Evolutionary conservation across 1,140 invertebrate species (phyloP).

Genomic region (Tetranychus urticae): DNA sequence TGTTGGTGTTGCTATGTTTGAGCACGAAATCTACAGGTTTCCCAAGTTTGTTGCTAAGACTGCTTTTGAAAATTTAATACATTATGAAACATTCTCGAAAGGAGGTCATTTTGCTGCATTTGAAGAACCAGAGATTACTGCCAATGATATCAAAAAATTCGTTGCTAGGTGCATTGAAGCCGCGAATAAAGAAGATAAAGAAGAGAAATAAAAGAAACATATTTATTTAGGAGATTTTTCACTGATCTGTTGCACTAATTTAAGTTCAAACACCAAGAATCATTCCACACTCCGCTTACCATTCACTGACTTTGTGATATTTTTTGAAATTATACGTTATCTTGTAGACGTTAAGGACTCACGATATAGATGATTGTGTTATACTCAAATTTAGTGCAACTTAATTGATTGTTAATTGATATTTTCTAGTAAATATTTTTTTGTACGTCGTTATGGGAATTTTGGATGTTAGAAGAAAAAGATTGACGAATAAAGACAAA

Average conservation of each 20-base stretch:
- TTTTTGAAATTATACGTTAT: too few species aligned
- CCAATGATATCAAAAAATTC: conserved; percentile 5
- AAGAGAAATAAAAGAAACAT: too few species aligned
- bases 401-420: neutral
- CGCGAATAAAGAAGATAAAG: too few species aligned
- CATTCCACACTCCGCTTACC: too few species aligned
- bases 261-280: too few species aligned
- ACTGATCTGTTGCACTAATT: too few species aligned
- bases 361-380: too few species aligned
- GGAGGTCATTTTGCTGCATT: conserved; percentile 70
- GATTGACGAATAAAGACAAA: neutral
- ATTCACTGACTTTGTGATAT: too few species aligned
- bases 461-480: neutral
- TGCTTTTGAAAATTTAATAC: conserved; percentile 16
- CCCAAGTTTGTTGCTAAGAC: conserved; percentile 11
- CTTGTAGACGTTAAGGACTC: too few species aligned
- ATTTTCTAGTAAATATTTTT: neutral
- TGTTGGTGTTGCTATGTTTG: conserved; percentile 19
- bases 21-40: conserved; percentile 18
- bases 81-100: conserved; percentile 15
- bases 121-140: conserved; percentile 32
- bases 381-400: too few species aligned
- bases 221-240: too few species aligned
- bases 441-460: neutral
- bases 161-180: neutral